Percentiles rank a stretch among this genome's conserved stretches.
phyloP scores from a whole-genome alignment of 2,888 invertebrate genomes.

The Ormyrus pomaceus region DNA sequence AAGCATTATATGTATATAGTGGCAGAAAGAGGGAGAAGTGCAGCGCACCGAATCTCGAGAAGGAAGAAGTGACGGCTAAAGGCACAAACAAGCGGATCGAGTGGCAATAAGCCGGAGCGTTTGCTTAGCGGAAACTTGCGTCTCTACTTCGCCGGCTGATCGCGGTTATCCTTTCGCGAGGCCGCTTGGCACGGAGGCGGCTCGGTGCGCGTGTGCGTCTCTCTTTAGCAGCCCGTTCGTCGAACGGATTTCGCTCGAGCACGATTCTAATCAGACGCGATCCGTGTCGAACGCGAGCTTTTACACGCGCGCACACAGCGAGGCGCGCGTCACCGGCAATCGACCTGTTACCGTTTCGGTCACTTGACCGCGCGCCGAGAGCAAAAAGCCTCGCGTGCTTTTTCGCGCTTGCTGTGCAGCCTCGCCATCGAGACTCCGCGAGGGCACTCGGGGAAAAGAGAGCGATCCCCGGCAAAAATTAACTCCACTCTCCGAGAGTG shows the following conservation, averaged over 20 bases:
- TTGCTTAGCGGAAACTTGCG: conserved; percentile 32
- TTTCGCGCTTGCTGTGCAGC: no score
- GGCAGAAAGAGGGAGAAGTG: background rate
- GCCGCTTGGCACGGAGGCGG: conserved; percentile 21
- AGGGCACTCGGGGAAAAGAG: no score
- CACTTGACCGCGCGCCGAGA: no score
- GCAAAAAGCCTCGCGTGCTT: no score
- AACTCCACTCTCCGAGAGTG: background rate
- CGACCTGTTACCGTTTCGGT: no score
- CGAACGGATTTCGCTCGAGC: conserved; percentile 16
- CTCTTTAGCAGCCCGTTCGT: background rate
- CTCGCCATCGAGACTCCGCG: no score
- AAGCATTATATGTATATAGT: background rate
- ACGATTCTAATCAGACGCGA: conserved; percentile 37
- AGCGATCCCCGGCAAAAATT: no score
- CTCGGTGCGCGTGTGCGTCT: background rate
- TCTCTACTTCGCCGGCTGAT: background rate
- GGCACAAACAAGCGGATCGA: conserved; percentile 32
- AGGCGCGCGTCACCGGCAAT: background rate
- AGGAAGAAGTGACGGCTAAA: conserved; percentile 8
- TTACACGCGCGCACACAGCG: background rate
- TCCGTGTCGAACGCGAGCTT: no score
- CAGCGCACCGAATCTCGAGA: background rate
- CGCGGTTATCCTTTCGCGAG: conserved; percentile 28
- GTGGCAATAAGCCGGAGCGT: conserved; percentile 42